phyloP scores from a whole-genome alignment of 2,797 vertebrate genomes.

The Salarias fasciatus region DNA sequence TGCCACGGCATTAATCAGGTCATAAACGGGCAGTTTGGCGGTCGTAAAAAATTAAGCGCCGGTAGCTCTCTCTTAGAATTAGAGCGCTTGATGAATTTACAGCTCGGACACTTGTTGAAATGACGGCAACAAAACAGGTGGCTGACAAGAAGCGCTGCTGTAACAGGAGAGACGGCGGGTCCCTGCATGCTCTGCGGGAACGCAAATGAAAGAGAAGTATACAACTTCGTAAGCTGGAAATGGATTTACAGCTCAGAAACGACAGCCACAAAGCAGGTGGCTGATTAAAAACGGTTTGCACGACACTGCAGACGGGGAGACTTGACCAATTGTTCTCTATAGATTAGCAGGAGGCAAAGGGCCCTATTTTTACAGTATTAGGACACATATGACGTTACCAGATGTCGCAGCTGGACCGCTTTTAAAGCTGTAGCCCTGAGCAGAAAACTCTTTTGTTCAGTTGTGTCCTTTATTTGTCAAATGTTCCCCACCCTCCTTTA shows the following conservation, averaged over 20 bases:
- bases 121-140: conserved; percentile 22
- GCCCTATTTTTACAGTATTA: background rate
- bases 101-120: conserved; percentile 3
- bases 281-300: conserved; percentile 18
- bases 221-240: conserved; percentile 6
- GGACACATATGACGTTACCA: background rate
- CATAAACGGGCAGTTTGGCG: conserved; percentile 28
- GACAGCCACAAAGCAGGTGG: conserved; percentile 4
- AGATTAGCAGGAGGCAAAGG: conserved; percentile 7
- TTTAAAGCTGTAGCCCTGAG: background rate
- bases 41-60: conserved; percentile 41
- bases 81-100: conserved; percentile 32
- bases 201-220: background rate
- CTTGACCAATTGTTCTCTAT: background rate
- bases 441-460: conserved; percentile 21
- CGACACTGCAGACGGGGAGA: background rate
- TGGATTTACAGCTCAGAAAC: too few relatives aligned
- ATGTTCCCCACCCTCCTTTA: conserved; percentile 41
- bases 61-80: background rate
- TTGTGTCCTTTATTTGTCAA: conserved; percentile 38
- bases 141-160: conserved; percentile 23
- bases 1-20: conserved; percentile 19
- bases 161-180: background rate
- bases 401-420: background rate
- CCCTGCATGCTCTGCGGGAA: too few relatives aligned